A percentile compares a stretch with the other conserved stretches of the same genome.
These are phyloP conservation scores for Muscicapa comitata DNA, from an alignment of 2,797 vertebrate species.

Conservation along the genomic window DNA sequence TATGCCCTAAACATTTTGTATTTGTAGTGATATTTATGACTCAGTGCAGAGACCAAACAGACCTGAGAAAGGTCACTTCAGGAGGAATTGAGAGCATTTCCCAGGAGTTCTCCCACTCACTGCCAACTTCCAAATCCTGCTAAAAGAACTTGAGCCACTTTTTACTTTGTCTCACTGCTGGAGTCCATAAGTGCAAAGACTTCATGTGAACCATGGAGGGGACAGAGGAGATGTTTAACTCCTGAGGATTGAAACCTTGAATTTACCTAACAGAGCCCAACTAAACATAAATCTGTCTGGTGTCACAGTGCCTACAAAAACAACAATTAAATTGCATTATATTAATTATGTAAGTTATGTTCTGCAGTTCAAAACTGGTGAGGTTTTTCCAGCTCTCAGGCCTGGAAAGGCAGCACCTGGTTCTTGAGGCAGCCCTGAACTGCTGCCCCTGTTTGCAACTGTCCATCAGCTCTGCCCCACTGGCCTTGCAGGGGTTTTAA, in stretches of 20 bases:
- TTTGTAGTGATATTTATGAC: neutral
- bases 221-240: neutral
- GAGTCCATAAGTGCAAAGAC: neutral
- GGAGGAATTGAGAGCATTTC: neutral
- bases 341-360: neutral
- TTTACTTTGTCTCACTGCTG: neutral
- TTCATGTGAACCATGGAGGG: neutral
- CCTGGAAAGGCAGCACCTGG: neutral
- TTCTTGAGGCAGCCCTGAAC: neutral
- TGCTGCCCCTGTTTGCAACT: neutral
- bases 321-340: neutral
- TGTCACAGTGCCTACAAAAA: neutral
- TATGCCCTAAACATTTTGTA: neutral
- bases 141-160: neutral
- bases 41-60: neutral
- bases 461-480: neutral
- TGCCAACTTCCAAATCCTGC: neutral
- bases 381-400: neutral
- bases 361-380: neutral
- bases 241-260: neutral
- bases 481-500: neutral
- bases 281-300: neutral
- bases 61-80: neutral
- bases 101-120: neutral
- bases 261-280: neutral